Base-by-base conservation (phyloP, 2,113 vertebrate genomes). In the Phrynosoma platyrhinos region DNA sequence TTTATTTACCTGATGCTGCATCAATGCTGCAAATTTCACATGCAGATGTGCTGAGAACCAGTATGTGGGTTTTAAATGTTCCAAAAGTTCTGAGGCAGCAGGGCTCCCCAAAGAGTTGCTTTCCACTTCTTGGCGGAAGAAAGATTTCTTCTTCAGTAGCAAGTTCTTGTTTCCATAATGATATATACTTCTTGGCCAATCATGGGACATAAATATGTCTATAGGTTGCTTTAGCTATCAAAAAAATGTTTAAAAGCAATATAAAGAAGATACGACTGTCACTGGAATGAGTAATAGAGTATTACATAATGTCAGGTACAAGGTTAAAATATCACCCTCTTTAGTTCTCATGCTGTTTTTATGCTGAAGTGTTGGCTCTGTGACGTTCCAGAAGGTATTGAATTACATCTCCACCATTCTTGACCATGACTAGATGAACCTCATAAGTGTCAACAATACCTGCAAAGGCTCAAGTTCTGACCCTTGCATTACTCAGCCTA, bases 31-130 rank as follows among this genome's bases (percentile, higher is more conserved):
- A 94, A 99, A 99, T 89, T 99, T 99, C 80, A 99, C 99, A 0
- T 99, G 99, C 20, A 99, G 97, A 77, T 99, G 99, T 3, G 99
- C 99, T 1, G 99, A 98, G 95, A 99, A 99, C 99, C 99, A 99
- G 92, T 98, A 99, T 20, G 94, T 94, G 14, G 99, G 99, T 91
- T 99, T 98, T 20, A 99, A 95, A 90, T 99, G 97, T 74, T 98
- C 95, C 27, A 99, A 95, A 2, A 99, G 98, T 92, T 99, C 99
- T 0, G 98, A 98, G 0, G 98, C 98, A 9, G 98, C 98, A 0
- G 99, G 99, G 93, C 98, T 99, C 52, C 99, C 99, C 83, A 99
- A 91, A 0, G 97, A 97, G 90, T 98, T 98, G n/a, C 95, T 97
- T 94, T 99, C 98, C 85, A 99, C 98, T 90, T 99, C 99, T 90